These are phyloP conservation scores for Drosophila conformis DNA, from an alignment of 2,888 invertebrate genomes.

Conservation along the genomic window DNA sequence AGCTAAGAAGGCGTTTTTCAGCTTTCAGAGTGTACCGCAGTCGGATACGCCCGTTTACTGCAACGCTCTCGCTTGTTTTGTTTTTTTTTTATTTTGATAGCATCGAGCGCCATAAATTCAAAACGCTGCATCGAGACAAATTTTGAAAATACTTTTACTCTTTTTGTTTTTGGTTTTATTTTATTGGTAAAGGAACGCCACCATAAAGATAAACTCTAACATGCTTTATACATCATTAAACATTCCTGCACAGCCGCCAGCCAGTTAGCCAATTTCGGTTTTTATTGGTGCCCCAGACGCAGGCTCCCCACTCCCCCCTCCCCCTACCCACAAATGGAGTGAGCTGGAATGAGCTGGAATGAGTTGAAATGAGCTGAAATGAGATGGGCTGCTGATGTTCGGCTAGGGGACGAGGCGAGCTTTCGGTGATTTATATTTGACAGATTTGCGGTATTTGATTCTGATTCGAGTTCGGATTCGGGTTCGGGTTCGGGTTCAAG, in stretches of 20 bases:
- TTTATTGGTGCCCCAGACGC: conserved; percentile 52
- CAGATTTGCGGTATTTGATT: conserved; percentile 67
- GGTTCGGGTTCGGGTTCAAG: conserved; percentile 3
- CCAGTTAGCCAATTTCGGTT: conserved; percentile 35
- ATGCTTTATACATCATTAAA: conserved; percentile 83
- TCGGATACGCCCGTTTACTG: not conserved
- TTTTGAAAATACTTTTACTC: conserved; percentile 72
- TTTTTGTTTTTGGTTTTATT: conserved; percentile 15
- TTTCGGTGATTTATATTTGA: conserved; percentile 78
- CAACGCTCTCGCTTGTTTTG: not conserved
- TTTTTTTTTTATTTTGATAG: conserved; percentile 53
- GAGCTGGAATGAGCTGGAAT: conserved; percentile 20
- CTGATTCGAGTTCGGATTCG: conserved; percentile 29
- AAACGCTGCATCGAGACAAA: conserved; percentile 71
- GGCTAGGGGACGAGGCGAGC: conserved; percentile 55
- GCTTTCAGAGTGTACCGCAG: not conserved
- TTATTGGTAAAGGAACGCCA: conserved; percentile 73
- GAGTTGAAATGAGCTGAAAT: conserved; percentile 26
- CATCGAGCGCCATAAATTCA: conserved; percentile 78
- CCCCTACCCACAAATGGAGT: not conserved
- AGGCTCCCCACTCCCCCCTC: not conserved
- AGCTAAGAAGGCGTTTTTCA: not conserved
- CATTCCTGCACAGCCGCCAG: conserved; percentile 81
- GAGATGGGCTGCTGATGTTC: conserved; percentile 45
- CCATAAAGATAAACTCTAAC: conserved; percentile 83